These are phyloP conservation scores for Apeltes quadracus DNA, from an alignment of 2,113 vertebrate genomes.

Conservation along the genomic window DNA sequence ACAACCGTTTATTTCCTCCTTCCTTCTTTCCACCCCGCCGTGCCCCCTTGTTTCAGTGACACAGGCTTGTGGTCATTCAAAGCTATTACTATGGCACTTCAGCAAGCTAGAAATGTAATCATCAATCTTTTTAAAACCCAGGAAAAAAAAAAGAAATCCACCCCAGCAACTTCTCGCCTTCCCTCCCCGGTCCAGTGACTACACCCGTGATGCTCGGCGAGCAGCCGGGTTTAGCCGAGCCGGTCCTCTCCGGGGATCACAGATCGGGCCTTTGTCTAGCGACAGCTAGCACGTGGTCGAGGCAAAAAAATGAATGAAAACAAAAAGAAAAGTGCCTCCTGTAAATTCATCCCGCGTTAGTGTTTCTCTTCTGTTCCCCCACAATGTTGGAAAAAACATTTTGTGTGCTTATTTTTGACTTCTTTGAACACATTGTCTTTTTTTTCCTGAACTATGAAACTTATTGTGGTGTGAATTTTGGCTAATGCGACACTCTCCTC, in stretches of 20 bases:
- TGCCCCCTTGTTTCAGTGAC: conserved; percentile 45
- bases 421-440: conserved; percentile 35
- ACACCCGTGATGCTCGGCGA: conserved; percentile 48
- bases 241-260: conserved; percentile 48
- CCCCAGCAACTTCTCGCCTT: neutral
- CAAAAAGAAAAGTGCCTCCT: conserved; percentile 39
- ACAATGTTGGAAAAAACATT: conserved; percentile 12
- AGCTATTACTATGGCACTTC: conserved; percentile 75
- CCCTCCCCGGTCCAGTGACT: conserved; percentile 52
- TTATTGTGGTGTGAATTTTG: conserved; percentile 39
- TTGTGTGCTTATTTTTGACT: conserved; percentile 56
- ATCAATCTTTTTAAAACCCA: conserved; percentile 17
- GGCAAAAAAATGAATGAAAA: conserved; percentile 27
- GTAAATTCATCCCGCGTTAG: conserved; percentile 22
- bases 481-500: conserved; percentile 36
- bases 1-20: conserved; percentile 22
- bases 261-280: conserved; percentile 67
- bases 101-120: conserved; percentile 53
- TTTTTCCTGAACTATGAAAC: conserved; percentile 25
- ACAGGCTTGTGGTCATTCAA: conserved; percentile 74
- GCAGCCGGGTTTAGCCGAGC: conserved; percentile 59
- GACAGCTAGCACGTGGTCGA: conserved; percentile 50
- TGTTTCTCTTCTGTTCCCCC: conserved; percentile 25
- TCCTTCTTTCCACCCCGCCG: conserved; percentile 28
- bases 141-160: conserved; percentile 13